These are phyloP conservation scores for Branchellion lobata DNA, from an alignment of 2,888 invertebrate species.

Conservation along the genomic window DNA sequence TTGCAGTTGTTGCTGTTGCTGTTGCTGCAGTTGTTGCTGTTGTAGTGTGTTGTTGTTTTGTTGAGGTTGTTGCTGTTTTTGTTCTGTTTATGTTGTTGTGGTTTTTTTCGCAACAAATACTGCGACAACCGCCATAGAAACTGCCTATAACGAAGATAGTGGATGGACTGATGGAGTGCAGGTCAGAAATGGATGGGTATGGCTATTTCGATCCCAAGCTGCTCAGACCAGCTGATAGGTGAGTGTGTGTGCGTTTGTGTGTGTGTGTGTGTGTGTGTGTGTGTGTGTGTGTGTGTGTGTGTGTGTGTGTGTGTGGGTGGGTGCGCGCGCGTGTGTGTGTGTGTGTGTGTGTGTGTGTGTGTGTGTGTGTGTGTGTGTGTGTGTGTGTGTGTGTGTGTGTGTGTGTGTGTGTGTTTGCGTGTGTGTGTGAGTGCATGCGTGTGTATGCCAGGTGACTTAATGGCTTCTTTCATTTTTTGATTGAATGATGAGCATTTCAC, in stretches of 20 bases:
- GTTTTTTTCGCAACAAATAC: not conserved
- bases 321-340: not conserved
- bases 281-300: not conserved
- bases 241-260: constrained; percentile 20
- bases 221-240: constrained; percentile 67
- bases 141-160: constrained; percentile 89
- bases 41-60: too few relatives aligned
- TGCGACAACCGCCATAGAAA: constrained; percentile 68
- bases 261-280: not conserved
- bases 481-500: too few relatives aligned
- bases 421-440: not conserved
- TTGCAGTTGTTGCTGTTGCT: too few relatives aligned
- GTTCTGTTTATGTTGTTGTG: not conserved
- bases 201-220: constrained; percentile 94
- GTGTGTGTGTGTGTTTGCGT: not conserved
- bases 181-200: constrained; percentile 80
- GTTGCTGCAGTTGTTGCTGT: too few relatives aligned
- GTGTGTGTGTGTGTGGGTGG: not conserved
- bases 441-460: too few relatives aligned
- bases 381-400: not conserved
- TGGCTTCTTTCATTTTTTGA: too few relatives aligned
- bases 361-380: not conserved
- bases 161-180: constrained; percentile 82
- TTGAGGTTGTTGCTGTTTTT: constrained; percentile 1
- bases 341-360: not conserved